Evolutionary conservation across 2,888 invertebrate genomes (phyloP).

Genomic region (Charanyca ferruginea): DNA sequence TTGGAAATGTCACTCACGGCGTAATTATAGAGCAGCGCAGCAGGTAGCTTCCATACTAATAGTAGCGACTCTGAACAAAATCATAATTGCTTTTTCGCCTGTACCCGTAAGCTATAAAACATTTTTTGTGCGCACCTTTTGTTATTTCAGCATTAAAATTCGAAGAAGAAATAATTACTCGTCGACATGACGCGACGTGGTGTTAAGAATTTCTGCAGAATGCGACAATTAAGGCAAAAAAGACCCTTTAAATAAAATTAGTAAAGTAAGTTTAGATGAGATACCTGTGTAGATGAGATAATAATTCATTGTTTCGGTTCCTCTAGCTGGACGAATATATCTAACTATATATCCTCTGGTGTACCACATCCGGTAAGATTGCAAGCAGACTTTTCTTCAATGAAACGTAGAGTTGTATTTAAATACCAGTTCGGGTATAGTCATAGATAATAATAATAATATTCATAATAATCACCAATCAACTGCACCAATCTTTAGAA

Average conservation of each 20-base stretch:
- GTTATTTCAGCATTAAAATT: conserved; percentile 74
- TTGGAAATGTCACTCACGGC: conserved; percentile 87
- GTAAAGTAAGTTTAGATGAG: background rate
- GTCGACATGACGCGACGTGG: conserved; percentile 59
- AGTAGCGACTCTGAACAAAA: conserved; percentile 79
- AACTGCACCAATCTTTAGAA: no score
- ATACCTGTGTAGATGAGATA: background rate
- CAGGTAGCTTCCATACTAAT: conserved; percentile 83
- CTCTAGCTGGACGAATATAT: background rate
- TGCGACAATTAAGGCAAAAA: conserved; percentile 1
- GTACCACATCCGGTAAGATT: background rate
- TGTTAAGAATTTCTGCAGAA: conserved; percentile 30
- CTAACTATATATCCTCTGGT: background rate
- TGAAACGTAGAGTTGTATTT: no score
- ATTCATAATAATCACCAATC: no score
- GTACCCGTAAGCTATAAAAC: conserved; percentile 76
- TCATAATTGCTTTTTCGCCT: conserved; percentile 84
- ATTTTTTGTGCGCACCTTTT: conserved; percentile 76
- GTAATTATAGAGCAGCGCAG: conserved; percentile 89
- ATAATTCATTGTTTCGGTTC: background rate
- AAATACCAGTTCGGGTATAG: background rate
- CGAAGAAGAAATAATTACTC: conserved; percentile 67
- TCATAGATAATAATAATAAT: background rate
- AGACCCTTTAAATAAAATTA: background rate
- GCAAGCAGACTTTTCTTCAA: background rate